Base-by-base conservation (phyloP, 1,140 invertebrate species). In the Drosophila teissieri region DNA sequence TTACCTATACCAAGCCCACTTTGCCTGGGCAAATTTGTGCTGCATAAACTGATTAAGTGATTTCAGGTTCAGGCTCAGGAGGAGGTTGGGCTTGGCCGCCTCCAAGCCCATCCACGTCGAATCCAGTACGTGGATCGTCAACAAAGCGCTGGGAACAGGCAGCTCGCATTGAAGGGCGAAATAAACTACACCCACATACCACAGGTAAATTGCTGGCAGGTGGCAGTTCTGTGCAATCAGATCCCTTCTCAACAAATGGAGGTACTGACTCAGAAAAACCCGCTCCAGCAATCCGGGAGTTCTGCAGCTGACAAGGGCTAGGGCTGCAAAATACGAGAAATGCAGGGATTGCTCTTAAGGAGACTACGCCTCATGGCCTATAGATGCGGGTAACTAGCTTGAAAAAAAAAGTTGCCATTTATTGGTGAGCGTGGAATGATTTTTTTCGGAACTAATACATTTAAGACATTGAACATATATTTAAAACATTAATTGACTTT, bases 1-100 rank as follows among this genome's bases (percentile, higher is more conserved):
- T 7, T 8, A 31, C 42, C 62, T 27, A 67, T 37, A 40, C 11
- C 56, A 11, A 36, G 45, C 54, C 45, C 53, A 46, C 61, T 48
- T 45, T 34, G 14, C 34, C 22, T 27, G 27, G 52, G 40, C 40
- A 34, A 70, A 69, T 68, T 58, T 65, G 46, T 49, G 61, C 60
- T 67, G 70, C 63, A 75, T 83, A 83, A 83, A 73, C 70, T 78
- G 65, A 85, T 86, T 79, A 86, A 88, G 72, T 83, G 83, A 73
- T 73, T 79, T 70, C 51, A 70, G 49, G 64, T 48, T 39, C 24
- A 70, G 39, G 64, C 57, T 46, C 51, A 56, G 11, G n/a, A 24
- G 45, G 45, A n/a, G 61, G 40, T 56, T 45, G 48, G 31, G 34
- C 11, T 46, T 24, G 24, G 45, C 27, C 24, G 4, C 24, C 24